These are phyloP conservation scores for Polyommatus iphigenia DNA, from an alignment of 2,888 invertebrate species.

Conservation along the genomic window DNA sequence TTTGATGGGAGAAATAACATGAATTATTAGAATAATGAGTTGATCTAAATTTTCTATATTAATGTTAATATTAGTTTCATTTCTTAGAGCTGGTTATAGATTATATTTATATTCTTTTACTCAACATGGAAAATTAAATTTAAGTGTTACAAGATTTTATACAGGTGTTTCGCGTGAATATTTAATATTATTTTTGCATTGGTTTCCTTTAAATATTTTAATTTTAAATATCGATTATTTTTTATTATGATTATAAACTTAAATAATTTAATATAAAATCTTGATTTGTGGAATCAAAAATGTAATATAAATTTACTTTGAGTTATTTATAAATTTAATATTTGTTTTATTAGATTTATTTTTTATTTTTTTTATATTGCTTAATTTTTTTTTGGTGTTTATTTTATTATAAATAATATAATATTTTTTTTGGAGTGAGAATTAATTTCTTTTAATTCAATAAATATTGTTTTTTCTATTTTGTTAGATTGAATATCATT, in stretches of 20 bases:
- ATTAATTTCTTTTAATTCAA: slow-evolving; percentile 74
- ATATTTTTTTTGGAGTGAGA: slow-evolving; percentile 78
- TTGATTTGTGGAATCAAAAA: slow-evolving; percentile 84
- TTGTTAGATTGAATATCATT: slow-evolving; percentile 84
- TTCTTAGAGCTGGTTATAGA: slow-evolving; percentile 84
- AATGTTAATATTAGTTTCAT: slow-evolving; percentile 79
- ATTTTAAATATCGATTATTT: slow-evolving; percentile 77
- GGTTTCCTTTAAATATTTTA: slow-evolving; percentile 82
- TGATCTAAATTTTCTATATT: slow-evolving; percentile 75
- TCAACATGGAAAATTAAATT: slow-evolving; percentile 81
- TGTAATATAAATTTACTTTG: slow-evolving; percentile 72
- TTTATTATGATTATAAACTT: slow-evolving; percentile 76
- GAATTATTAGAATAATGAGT: slow-evolving; percentile 80
- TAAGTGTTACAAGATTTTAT: slow-evolving; percentile 73
- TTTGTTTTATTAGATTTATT: slow-evolving; percentile 76
- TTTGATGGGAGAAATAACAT: slow-evolving; percentile 83
- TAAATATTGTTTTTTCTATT: slow-evolving; percentile 73
- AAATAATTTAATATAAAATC: slow-evolving; percentile 84
- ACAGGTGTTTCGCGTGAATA: slow-evolving; percentile 75
- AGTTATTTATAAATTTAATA: slow-evolving; percentile 70
- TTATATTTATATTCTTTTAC: slow-evolving; percentile 82
- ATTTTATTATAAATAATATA: slow-evolving; percentile 71
- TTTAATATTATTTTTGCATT: slow-evolving; percentile 82
- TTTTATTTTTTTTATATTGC: slow-evolving; percentile 67
- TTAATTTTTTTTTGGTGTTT: slow-evolving; percentile 63